Evolutionary conservation across 2,888 invertebrate species (phyloP).

Genomic region (Protodeltote pygarga): DNA sequence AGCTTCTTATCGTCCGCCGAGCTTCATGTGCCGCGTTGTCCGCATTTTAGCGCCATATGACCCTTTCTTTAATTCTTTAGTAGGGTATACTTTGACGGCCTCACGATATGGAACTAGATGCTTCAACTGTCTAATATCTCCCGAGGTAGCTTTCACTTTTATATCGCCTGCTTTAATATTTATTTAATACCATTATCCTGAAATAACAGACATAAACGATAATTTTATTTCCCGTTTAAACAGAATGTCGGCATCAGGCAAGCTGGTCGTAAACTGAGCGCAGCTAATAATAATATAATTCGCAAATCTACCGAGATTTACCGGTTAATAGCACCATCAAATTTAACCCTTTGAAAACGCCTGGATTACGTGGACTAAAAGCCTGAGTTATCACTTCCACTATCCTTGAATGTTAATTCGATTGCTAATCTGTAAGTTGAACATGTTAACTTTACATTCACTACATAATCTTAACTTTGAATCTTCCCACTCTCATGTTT

Average conservation of each 20-base stretch:
- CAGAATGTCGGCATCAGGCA: slow-evolving; percentile 23
- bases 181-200: slow-evolving; percentile 33
- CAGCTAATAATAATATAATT: slow-evolving; percentile 52
- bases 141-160: slow-evolving; percentile 4
- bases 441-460: slow-evolving; percentile 7
- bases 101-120: neutral
- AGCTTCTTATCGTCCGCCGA: slow-evolving; percentile 48
- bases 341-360: slow-evolving; percentile 32
- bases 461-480: slow-evolving; percentile 6
- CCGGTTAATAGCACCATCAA: slow-evolving; percentile 35
- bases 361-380: slow-evolving; percentile 28
- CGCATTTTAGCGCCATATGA: slow-evolving; percentile 12
- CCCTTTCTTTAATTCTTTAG: slow-evolving; percentile 8
- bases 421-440: slow-evolving; percentile 42
- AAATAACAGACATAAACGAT: slow-evolving; percentile 28
- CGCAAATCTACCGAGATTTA: slow-evolving; percentile 47
- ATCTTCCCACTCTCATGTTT: slow-evolving; percentile 3
- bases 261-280: slow-evolving; percentile 41
- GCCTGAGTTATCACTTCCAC: slow-evolving; percentile 45
- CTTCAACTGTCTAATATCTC: slow-evolving; percentile 2
- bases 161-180: slow-evolving; percentile 24
- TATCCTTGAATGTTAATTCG: slow-evolving; percentile 48
- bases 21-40: slow-evolving; percentile 24
- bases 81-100: neutral
- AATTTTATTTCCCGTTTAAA: slow-evolving; percentile 47